Evolutionary conservation across 2,797 vertebrate genomes (phyloP).

Genomic region (Phyllotis vaccarum): DNA sequence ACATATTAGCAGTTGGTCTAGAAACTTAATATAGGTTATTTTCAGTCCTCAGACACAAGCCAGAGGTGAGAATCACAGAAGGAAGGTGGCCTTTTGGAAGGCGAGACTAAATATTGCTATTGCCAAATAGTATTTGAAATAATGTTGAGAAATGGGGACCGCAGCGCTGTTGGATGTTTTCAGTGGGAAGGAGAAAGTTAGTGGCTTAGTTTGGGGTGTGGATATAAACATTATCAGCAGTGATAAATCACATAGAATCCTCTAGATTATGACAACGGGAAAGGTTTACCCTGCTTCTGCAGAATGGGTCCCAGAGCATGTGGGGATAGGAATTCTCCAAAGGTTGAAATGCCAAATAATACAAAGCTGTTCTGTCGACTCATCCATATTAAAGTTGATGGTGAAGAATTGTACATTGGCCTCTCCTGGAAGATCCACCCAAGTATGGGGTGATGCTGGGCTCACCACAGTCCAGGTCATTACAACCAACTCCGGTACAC

Average conservation of each 20-base stretch:
- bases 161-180: constrained; percentile 55
- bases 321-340: constrained; percentile 20
- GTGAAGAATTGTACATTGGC: no score
- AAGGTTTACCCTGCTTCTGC: neutral
- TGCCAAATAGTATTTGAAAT: constrained; percentile 78
- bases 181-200: constrained; percentile 40
- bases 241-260: constrained; percentile 51
- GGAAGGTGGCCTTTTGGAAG: constrained; percentile 42
- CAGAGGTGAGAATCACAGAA: neutral
- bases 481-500: neutral
- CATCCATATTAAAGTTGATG: neutral
- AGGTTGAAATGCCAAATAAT: constrained; percentile 66
- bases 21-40: neutral
- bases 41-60: constrained; percentile 57
- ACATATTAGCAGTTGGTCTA: constrained; percentile 44
- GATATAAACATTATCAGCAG: neutral
- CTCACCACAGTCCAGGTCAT: neutral
- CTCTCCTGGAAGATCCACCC: neutral
- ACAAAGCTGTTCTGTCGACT: neutral
- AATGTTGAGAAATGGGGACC: constrained; percentile 70
- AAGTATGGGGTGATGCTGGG: neutral
- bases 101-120: constrained; percentile 59
- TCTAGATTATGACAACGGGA: constrained; percentile 6
- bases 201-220: constrained; percentile 56
- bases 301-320: neutral